Evolutionary conservation across 2,797 vertebrate species (phyloP).

Genomic region (Danio albolineatus): DNA sequence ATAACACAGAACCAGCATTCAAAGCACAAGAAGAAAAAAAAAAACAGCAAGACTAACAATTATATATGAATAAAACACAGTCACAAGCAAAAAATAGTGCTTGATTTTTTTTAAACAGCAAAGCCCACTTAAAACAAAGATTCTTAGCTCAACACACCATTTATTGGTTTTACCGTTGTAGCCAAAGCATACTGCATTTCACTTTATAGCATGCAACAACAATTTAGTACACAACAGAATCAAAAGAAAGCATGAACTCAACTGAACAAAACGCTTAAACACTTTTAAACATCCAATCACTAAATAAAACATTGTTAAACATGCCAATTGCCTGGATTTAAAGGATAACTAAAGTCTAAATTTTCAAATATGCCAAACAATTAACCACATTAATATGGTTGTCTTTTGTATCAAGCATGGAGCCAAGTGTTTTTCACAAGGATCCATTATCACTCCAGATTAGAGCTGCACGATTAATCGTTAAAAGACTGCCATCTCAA

Average conservation of each 20-base stretch:
- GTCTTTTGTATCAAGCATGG: background rate
- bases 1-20: slow-evolving; percentile 58
- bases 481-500: no score
- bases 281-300: background rate
- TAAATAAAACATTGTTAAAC: background rate
- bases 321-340: background rate
- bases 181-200: slow-evolving; percentile 9
- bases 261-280: slow-evolving; percentile 10
- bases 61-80: slow-evolving; percentile 29
- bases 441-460: slow-evolving; percentile 1
- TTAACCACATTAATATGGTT: background rate
- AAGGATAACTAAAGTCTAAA: background rate
- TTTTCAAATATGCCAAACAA: background rate
- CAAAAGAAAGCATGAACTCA: background rate
- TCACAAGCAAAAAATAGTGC: slow-evolving; percentile 38
- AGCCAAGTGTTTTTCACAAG: background rate
- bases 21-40: slow-evolving; percentile 55
- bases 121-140: slow-evolving; percentile 34
- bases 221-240: background rate
- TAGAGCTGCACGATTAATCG: no score
- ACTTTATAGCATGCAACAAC: slow-evolving; percentile 6
- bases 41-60: slow-evolving; percentile 20
- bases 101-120: slow-evolving; percentile 29
- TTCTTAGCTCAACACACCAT: slow-evolving; percentile 16
- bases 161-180: slow-evolving; percentile 8